Conservation (phyloP, 2,797 vertebrate genomes). For the Loriculus beryllinus region DNA sequence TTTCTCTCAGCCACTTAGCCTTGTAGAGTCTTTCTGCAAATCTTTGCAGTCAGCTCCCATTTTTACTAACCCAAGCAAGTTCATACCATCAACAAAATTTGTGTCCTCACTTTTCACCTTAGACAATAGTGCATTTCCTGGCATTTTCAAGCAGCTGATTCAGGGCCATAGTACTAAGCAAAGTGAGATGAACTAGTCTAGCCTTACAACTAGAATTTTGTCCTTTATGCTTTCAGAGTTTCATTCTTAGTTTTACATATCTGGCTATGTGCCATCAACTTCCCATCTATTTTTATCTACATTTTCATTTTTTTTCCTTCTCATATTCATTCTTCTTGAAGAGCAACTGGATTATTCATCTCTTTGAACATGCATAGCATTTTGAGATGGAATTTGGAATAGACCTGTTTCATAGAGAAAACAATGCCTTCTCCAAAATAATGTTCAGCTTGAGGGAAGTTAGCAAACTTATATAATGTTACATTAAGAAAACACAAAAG, state of each 20-base stretch:
- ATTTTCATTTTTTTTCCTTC: neutral
- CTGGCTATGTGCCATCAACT: neutral
- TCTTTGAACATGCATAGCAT: neutral
- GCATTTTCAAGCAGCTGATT: neutral
- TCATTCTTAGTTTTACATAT: neutral
- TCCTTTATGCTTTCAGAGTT: neutral
- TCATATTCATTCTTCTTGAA: neutral
- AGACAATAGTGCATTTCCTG: neutral
- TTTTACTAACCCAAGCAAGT: slow-evolving; percentile 18
- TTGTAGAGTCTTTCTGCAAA: neutral
- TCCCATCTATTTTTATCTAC: neutral
- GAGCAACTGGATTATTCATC: slow-evolving; percentile 16
- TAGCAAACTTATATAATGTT: neutral
- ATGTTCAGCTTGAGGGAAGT: neutral
- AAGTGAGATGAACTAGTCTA: neutral
- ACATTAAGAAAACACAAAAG: neutral
- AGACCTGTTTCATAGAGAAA: neutral
- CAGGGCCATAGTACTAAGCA: neutral
- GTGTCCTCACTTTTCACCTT: neutral
- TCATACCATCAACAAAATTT: neutral
- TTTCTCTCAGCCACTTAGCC: neutral
- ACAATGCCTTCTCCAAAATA: neutral
- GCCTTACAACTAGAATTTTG: neutral
- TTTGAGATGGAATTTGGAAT: slow-evolving; percentile 9
- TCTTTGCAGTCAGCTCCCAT: neutral